Evolutionary conservation across 2,113 vertebrate species (phyloP).

Genomic region (Oncorhynchus nerka): DNA sequence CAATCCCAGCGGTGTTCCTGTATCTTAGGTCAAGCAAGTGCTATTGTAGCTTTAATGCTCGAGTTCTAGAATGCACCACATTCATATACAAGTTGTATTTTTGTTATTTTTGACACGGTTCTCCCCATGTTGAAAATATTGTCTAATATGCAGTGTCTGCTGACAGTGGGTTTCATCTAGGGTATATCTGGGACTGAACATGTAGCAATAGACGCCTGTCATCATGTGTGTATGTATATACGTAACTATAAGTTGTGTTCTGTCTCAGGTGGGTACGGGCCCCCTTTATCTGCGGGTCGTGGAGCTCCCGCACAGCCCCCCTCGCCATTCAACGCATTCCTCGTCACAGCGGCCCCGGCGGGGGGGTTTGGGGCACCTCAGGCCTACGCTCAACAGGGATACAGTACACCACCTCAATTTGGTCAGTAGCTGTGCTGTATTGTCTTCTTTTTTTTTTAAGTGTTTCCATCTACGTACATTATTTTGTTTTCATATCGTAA

Average conservation of each 20-base stretch:
- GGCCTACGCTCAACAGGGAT: slow-evolving; percentile 92
- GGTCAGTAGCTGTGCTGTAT: slow-evolving; percentile 77
- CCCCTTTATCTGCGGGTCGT: slow-evolving; percentile 82
- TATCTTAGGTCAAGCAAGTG: too few species aligned
- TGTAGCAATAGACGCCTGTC: background rate
- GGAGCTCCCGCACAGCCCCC: slow-evolving; percentile 89
- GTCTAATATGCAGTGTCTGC: too few species aligned
- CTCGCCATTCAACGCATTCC: slow-evolving; percentile 92
- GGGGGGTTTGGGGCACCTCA: slow-evolving; percentile 92
- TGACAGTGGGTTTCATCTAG: too few species aligned
- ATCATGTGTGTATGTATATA: background rate
- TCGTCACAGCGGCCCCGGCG: slow-evolving; percentile 86
- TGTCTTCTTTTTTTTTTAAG: background rate
- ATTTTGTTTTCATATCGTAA: too few species aligned
- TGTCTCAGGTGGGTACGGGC: slow-evolving; percentile 86
- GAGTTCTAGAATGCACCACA: too few species aligned
- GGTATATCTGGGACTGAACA: slow-evolving; percentile 12
- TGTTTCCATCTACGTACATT: too few species aligned
- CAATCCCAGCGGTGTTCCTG: too few species aligned
- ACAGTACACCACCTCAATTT: slow-evolving; percentile 92
- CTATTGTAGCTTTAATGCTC: too few species aligned
- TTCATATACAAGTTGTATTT: too few species aligned
- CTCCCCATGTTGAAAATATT: too few species aligned
- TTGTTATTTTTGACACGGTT: too few species aligned
- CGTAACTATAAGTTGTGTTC: background rate